Conservation (phyloP, 2,888 invertebrate species). For the Netelia inedita region DNA sequence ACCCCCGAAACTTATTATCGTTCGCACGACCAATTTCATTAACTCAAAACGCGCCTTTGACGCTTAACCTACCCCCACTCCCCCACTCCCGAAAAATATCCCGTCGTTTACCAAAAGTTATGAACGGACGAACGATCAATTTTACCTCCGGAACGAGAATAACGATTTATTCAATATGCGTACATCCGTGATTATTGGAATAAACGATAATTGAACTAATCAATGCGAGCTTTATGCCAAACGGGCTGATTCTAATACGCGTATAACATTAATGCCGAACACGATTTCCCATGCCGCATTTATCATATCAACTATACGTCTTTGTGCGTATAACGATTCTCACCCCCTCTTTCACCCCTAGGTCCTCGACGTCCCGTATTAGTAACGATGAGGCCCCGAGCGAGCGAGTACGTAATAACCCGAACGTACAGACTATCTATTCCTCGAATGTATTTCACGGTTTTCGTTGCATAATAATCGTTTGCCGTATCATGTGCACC, state of each 20-base stretch:
- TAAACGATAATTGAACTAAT: conserved; percentile 56
- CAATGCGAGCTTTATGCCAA: conserved; percentile 18
- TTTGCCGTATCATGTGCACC: conserved; percentile 44
- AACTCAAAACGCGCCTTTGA: no score
- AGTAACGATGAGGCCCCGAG: conserved; percentile 28
- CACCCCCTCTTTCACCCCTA: background rate
- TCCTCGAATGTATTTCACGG: conserved; percentile 50
- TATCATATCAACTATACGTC: conserved; percentile 44
- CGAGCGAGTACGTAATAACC: conserved; percentile 21
- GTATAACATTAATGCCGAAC: conserved; percentile 39
- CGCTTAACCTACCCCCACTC: no score
- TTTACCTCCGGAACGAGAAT: background rate
- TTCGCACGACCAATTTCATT: no score
- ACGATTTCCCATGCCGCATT: conserved; percentile 44
- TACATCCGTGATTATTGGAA: conserved; percentile 40
- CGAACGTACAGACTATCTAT: conserved; percentile 23
- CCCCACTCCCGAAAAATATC: no score
- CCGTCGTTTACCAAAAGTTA: no score
- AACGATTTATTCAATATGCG: conserved; percentile 42
- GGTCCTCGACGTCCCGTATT: conserved; percentile 9
- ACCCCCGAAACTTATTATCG: no score
- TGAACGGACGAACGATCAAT: conserved; percentile 17
- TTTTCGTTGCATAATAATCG: conserved; percentile 66
- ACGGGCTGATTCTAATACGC: conserved; percentile 51
- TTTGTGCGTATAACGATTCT: background rate